Conservation (phyloP, 1,140 invertebrate genomes). For the Musca vetustissima region DNA sequence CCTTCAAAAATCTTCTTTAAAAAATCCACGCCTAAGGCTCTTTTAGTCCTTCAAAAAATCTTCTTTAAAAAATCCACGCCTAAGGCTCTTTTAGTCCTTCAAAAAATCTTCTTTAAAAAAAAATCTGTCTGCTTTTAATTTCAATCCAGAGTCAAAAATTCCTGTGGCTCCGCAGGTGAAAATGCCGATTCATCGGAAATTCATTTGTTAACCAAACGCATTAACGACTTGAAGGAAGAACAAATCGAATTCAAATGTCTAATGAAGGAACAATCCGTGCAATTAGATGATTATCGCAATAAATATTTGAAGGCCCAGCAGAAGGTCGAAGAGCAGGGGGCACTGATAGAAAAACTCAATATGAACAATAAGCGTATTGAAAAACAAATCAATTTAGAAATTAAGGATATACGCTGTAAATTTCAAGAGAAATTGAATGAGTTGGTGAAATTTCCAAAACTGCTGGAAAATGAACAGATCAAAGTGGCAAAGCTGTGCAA, state of each 20-base stretch:
- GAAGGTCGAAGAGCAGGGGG: constrained; percentile 71
- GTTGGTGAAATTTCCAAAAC: constrained; percentile 70
- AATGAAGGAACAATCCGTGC: constrained; percentile 69
- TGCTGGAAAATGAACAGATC: constrained; percentile 71
- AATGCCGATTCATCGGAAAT: constrained; percentile 47
- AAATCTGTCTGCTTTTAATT: not conserved
- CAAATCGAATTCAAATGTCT: constrained; percentile 66
- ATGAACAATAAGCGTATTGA: constrained; percentile 74
- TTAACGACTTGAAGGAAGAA: constrained; percentile 50
- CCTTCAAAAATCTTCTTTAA: not conserved
- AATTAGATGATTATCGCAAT: constrained; percentile 73
- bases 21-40: too few species aligned
- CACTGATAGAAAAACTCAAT: constrained; percentile 72
- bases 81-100: too few species aligned
- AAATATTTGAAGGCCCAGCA: constrained; percentile 74
- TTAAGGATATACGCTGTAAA: constrained; percentile 70
- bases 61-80: too few species aligned
- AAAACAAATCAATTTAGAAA: constrained; percentile 75
- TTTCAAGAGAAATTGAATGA: constrained; percentile 78
- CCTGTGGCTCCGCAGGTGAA: constrained; percentile 25
- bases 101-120: too few species aligned
- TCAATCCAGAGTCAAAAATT: constrained; percentile 47
- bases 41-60: too few species aligned
- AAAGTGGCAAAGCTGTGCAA: constrained; percentile 72
- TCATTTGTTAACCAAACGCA: constrained; percentile 40